Evolutionary conservation across 2,797 vertebrate species (phyloP).

Genomic region (Manis crassicaudata): DNA sequence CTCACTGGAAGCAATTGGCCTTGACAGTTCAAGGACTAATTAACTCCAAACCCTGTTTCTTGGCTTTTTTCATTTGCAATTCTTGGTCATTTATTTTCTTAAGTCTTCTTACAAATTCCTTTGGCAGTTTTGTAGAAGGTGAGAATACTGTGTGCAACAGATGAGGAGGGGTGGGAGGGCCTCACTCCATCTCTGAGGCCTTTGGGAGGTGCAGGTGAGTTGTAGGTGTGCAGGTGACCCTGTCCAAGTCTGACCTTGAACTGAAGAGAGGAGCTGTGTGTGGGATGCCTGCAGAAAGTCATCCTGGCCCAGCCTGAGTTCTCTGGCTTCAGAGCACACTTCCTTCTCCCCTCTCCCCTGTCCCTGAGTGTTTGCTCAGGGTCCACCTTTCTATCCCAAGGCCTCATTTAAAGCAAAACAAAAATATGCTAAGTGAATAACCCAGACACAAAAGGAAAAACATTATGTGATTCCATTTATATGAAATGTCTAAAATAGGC

Average conservation of each 20-base stretch:
- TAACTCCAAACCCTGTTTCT: conserved; percentile 82
- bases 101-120: conserved; percentile 65
- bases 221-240: not conserved
- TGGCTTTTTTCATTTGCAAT: conserved; percentile 73
- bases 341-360: not conserved
- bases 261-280: not conserved
- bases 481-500: not conserved
- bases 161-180: too few species aligned
- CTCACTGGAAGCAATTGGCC: conserved; percentile 82
- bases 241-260: not conserved
- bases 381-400: not conserved
- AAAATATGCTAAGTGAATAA: conserved; percentile 12
- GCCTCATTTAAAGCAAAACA: conserved; percentile 35
- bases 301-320: not conserved
- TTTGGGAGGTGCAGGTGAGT: not conserved
- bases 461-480: not conserved
- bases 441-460: not conserved
- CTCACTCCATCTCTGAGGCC: not conserved
- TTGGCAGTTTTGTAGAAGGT: conserved; percentile 30
- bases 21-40: conserved; percentile 86
- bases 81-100: conserved; percentile 77
- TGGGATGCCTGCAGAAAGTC: not conserved
- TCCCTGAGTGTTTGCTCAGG: not conserved
- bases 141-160: not conserved
- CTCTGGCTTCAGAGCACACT: not conserved